Evolutionary conservation across 2,888 invertebrate species (phyloP).

Genomic region (Crepidodera aurea): DNA sequence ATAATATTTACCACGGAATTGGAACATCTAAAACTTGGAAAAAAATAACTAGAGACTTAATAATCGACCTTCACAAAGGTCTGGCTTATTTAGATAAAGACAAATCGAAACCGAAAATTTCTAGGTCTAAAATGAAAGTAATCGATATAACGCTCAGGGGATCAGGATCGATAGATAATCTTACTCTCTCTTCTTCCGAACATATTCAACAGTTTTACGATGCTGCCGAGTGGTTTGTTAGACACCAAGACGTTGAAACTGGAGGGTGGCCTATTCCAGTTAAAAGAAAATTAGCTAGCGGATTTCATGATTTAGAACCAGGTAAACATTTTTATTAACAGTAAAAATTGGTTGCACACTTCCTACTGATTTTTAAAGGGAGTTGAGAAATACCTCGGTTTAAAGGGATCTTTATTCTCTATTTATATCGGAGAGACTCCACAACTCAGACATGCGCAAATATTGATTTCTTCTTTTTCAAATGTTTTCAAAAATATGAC

Average conservation of each 20-base stretch:
- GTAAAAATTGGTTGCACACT: neutral
- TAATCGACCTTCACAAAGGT: conserved; percentile 92
- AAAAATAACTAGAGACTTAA: conserved; percentile 84
- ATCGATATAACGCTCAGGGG: conserved; percentile 62
- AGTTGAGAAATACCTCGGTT: no score
- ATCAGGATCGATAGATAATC: conserved; percentile 72
- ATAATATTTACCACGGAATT: conserved; percentile 88
- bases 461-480: no score
- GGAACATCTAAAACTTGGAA: conserved; percentile 76
- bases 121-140: conserved; percentile 76
- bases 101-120: conserved; percentile 73
- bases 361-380: no score
- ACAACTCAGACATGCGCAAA: no score
- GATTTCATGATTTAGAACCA: conserved; percentile 79
- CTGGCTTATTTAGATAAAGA: conserved; percentile 73
- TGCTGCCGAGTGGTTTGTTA: conserved; percentile 92
- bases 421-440: no score
- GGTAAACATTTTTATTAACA: conserved; percentile 61
- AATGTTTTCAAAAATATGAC: no score
- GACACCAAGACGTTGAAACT: conserved; percentile 79
- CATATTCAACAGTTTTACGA: conserved; percentile 92
- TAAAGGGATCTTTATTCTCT: no score
- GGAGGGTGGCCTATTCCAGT: conserved; percentile 97
- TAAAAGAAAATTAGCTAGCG: conserved; percentile 73
- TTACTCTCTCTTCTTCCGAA: conserved; percentile 81